Base-by-base conservation (phyloP, 2,113 vertebrate genomes). In the Mola mola region DNA sequence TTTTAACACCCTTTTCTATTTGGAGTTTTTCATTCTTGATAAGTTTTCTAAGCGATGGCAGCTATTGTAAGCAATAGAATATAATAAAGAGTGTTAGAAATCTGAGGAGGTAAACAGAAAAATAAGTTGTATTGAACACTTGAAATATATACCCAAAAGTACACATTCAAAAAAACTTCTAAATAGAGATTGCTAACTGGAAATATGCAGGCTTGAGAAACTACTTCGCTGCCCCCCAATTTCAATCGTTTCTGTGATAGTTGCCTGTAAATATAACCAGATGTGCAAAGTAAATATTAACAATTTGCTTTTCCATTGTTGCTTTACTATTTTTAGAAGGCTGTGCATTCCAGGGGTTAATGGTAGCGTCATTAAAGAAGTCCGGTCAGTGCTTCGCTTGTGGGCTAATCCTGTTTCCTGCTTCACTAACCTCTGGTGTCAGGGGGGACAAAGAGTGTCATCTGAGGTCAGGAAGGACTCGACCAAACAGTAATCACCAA, bases 281-380 rank as follows among this genome's bases (percentile, higher is more conserved):
- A 92, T 93, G 92, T 83, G 78, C 21, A 53, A 77, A 78, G 61
- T 68, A 87, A 89, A 88, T 83, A 87, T 88, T 66, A 86, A 82
- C 74, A 74, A 81, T 84, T 75, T 75, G 70, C 80, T 52, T 81
- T 53, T 68, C 88, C 85, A 72, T 89, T 88, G 89, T 90, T 75
- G 88, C 86, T 87, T 75, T 84, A 85, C 95, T 97, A 97, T 96
- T 96, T 95, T 94, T 96, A 94, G 94, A 51, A 22, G 75, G 56
- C 52, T 40, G 87, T 84, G 89, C 68, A 79, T 88, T 90, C 86
- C 88, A 82, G 86, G 86, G 76, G 92, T 93, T 96, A 96, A 97
- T 98, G 93, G 92, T 66, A 85, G 93, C 90, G 94, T 95, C 94
- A 95, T 95, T 95, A 94, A 96, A 96, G 92, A 92, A 89, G 86